A percentile compares a stretch with the other conserved stretches of the same genome.
Evolutionary conservation across 2,113 vertebrate species (phyloP).

Genomic region (Myiozetetes cayanensis): DNA sequence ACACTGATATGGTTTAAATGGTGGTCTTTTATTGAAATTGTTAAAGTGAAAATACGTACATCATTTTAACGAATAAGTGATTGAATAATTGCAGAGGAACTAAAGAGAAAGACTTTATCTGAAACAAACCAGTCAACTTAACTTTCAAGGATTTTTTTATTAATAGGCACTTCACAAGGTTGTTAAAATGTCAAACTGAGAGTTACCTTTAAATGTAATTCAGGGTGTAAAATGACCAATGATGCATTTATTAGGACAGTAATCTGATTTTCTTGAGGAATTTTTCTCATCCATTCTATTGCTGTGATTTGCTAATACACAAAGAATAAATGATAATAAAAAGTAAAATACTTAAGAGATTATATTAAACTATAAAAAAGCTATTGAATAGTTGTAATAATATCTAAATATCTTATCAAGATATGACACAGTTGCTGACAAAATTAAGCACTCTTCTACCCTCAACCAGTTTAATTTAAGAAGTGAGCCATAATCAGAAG

Average conservation of each 20-base stretch:
- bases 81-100: neutral
- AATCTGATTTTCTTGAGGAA: neutral
- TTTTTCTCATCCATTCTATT: neutral
- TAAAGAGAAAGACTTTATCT: neutral
- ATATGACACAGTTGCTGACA: neutral
- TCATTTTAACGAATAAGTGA: neutral
- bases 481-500: accelerated
- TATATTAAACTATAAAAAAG: neutral
- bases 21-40: neutral
- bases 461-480: neutral
- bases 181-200: neutral
- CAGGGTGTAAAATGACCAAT: neutral
- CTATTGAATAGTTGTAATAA: neutral
- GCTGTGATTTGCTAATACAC: neutral
- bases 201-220: neutral
- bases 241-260: neutral
- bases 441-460: neutral
- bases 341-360: neutral
- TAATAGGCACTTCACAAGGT: accelerated
- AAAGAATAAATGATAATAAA: neutral
- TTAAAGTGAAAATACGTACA: neutral
- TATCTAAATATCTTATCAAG: neutral
- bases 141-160: neutral
- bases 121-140: neutral
- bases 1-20: neutral